A percentile compares a stretch with the other conserved stretches of the same genome.
Conservation (phyloP, 1,140 invertebrate species). For the Neodiprion fabricii region DNA sequence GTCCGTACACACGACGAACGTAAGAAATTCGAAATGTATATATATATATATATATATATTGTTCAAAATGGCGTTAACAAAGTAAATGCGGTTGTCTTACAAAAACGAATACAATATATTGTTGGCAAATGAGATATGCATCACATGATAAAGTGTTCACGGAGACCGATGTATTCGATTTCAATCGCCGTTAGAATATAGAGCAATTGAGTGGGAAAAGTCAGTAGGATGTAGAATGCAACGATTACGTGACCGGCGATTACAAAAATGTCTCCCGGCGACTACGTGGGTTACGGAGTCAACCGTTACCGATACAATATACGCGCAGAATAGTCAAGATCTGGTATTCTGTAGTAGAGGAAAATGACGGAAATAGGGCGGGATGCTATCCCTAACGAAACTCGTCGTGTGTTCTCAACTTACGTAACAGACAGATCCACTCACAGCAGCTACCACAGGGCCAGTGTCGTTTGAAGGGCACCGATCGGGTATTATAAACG, state of each 20-base stretch:
- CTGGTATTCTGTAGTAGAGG: background rate
- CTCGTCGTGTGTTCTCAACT: background rate
- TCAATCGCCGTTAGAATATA: too few species aligned
- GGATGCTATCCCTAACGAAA: background rate
- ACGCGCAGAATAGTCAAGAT: background rate
- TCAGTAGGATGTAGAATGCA: background rate
- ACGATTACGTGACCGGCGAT: background rate
- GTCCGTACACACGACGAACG: too few species aligned
- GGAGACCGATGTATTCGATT: too few species aligned
- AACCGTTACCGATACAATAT: background rate
- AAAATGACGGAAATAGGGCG: background rate
- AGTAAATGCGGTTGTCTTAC: too few species aligned
- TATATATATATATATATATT: too few species aligned
- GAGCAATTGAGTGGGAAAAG: background rate
- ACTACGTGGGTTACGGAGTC: background rate
- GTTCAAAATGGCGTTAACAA: too few species aligned
- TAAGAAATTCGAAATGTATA: too few species aligned
- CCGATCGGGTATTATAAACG: conserved; percentile 51
- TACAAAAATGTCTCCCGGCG: background rate
- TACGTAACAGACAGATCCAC: background rate
- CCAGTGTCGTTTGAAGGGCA: conserved; percentile 62
- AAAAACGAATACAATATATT: too few species aligned
- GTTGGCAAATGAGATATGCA: too few species aligned
- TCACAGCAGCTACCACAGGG: conserved; percentile 43
- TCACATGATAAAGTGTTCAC: too few species aligned